Evolutionary conservation across 2,113 vertebrate genomes (phyloP), one percentile per base, ranked within the genome.

Genomic region (Ctenomys sociabilis): DNA sequence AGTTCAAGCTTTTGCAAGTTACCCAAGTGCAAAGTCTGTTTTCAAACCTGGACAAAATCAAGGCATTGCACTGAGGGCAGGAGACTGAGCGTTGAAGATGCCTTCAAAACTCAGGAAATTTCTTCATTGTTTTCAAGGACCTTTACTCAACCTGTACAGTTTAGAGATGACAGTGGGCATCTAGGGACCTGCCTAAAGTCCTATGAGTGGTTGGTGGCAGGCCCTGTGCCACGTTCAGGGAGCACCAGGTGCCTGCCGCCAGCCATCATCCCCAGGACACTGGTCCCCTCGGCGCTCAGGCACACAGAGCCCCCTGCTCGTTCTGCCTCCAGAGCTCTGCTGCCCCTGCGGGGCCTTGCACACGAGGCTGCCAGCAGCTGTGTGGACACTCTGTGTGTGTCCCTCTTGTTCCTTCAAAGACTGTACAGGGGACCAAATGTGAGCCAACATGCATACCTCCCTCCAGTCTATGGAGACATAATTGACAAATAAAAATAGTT

Each of bases 1-100:
- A 90, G 94, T 95, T 97, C 52, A 83, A 72, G 59, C 92, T 61
- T 94, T 85, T 94, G 77, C 83, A 43, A 94, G 77, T 94, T 95
- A 94, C 86, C 89, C 93, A 87, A 75, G n/a, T 0, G 4, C 52
- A 73, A 43, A 93, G 52, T 59, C 81, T 92, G 30, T 97, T 96
- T 95, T 95, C 85, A 95, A 93, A 88, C 52, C 63, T 70, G 81
- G 49, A 91, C 66, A 52, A 85, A 93, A 82, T 75, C 92, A 28
- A 37, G 82, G 40, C 77, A 91, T 75, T 85, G 82, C 77, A 26
- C 37, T 35, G 59, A 82, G 45, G 49, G n/a, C 66, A 85, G 61
- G 61, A 73, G 64, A 43, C 49, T 66, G 30, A 21, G 2, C 28
- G 61, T 85, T 83, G 86, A 52, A 64, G 80, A 35, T 0, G 2